phyloP scores from a whole-genome alignment of 2,113 vertebrate genomes.

The Oryzias woworae region DNA sequence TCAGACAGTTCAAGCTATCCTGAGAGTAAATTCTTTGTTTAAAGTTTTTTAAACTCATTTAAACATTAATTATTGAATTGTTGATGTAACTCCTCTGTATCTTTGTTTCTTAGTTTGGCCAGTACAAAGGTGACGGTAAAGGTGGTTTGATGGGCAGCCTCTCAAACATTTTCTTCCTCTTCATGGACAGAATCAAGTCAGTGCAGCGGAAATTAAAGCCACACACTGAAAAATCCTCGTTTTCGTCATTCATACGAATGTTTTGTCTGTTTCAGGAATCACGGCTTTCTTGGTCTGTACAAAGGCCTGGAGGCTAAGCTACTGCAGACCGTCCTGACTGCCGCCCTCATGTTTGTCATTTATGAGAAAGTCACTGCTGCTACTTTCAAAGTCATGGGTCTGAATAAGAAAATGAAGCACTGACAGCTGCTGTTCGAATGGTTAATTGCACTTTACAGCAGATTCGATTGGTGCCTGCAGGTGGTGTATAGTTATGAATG shows the following conservation, averaged over 20 bases:
- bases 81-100: neutral
- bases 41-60: neutral
- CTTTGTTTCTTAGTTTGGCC: constrained; percentile 73
- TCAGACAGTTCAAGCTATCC: constrained; percentile 80
- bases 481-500: neutral
- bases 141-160: constrained; percentile 68
- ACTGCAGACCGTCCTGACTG: constrained; percentile 81
- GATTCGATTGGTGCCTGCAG: constrained; percentile 1
- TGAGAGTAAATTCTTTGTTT: constrained; percentile 71
- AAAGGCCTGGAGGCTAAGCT: constrained; percentile 84
- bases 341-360: constrained; percentile 82
- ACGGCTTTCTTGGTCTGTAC: constrained; percentile 74
- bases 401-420: constrained; percentile 70
- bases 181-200: constrained; percentile 79
- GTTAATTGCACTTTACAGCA: neutral
- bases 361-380: constrained; percentile 80
- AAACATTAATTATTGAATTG: neutral
- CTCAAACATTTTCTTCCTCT: constrained; percentile 64
- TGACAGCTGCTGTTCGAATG: constrained; percentile 11
- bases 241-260: neutral
- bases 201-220: constrained; percentile 21
- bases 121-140: constrained; percentile 74
- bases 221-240: neutral
- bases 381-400: constrained; percentile 80
- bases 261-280: constrained; percentile 58